phyloP scores from a whole-genome alignment of 2,888 invertebrate genomes.

The Arctia plantaginis region DNA sequence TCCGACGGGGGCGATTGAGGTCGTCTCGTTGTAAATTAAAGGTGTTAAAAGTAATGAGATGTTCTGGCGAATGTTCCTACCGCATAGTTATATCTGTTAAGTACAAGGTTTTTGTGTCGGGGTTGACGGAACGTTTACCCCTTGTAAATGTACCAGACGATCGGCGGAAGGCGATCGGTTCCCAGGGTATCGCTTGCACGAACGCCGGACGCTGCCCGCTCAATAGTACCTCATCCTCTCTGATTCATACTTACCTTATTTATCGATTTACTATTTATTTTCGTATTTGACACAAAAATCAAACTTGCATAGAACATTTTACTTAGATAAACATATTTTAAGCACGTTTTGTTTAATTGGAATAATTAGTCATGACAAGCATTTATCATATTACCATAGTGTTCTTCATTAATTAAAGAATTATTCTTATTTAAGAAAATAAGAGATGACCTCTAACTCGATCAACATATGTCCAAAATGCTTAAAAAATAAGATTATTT shows the following conservation, averaged over 20 bases:
- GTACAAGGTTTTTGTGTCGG: slow-evolving; percentile 60
- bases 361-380: too few species aligned
- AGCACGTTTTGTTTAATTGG: too few species aligned
- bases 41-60: slow-evolving; percentile 73
- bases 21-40: slow-evolving; percentile 70
- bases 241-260: slow-evolving; percentile 29
- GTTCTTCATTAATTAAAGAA: background rate
- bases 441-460: too few species aligned
- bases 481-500: too few species aligned
- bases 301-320: background rate
- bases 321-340: background rate
- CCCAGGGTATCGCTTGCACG: slow-evolving; percentile 84
- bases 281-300: background rate
- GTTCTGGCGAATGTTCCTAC: slow-evolving; percentile 51
- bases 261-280: slow-evolving; percentile 38
- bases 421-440: background rate
- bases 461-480: too few species aligned
- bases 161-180: slow-evolving; percentile 78
- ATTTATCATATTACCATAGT: background rate
- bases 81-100: slow-evolving; percentile 53
- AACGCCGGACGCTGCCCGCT: slow-evolving; percentile 78
- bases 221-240: slow-evolving; percentile 40
- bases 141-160: slow-evolving; percentile 56
- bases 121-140: slow-evolving; percentile 52
- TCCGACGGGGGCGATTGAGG: slow-evolving; percentile 72